phyloP scores from a whole-genome alignment of 2,113 vertebrate species.

The Theristicus caerulescens region DNA sequence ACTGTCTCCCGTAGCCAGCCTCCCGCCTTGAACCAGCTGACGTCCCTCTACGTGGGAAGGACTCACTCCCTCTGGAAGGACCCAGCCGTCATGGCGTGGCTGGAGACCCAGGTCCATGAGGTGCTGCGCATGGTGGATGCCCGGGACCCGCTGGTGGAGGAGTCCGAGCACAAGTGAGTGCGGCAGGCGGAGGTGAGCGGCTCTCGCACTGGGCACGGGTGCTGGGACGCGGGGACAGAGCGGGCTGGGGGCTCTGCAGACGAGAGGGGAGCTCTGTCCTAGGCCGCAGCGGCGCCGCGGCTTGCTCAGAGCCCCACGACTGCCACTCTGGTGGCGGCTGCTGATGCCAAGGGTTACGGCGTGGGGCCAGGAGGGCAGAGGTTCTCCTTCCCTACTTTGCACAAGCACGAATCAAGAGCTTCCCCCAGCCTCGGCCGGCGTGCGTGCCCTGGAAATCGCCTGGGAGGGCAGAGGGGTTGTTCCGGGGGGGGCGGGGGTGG shows the following conservation, averaged over 20 bases:
- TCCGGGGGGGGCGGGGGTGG: neutral
- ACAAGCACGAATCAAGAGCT: neutral
- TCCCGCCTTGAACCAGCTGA: constrained; percentile 87
- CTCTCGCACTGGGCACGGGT: neutral
- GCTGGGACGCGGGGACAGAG: neutral
- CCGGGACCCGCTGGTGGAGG: constrained; percentile 80
- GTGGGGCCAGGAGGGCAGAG: neutral
- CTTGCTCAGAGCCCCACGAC: neutral
- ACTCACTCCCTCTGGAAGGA: constrained; percentile 90
- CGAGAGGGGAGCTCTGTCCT: neutral
- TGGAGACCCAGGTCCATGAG: constrained; percentile 85
- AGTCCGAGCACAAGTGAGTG: constrained; percentile 86
- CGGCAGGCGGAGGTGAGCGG: rapidly evolving
- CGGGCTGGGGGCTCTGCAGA: rapidly evolving
- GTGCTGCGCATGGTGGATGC: constrained; percentile 84
- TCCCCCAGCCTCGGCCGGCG: neutral
- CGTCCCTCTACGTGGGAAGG: constrained; percentile 87
- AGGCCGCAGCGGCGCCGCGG: neutral
- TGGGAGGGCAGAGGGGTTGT: neutral
- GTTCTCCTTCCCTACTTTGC: neutral
- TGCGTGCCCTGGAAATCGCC: neutral
- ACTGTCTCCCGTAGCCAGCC: constrained; percentile 77
- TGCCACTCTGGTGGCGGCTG: neutral
- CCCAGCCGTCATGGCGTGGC: constrained; percentile 85
- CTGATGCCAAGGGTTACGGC: rapidly evolving